Conservation (phyloP, 2,113 vertebrate species). For the Gymnocephalus cernua region DNA sequence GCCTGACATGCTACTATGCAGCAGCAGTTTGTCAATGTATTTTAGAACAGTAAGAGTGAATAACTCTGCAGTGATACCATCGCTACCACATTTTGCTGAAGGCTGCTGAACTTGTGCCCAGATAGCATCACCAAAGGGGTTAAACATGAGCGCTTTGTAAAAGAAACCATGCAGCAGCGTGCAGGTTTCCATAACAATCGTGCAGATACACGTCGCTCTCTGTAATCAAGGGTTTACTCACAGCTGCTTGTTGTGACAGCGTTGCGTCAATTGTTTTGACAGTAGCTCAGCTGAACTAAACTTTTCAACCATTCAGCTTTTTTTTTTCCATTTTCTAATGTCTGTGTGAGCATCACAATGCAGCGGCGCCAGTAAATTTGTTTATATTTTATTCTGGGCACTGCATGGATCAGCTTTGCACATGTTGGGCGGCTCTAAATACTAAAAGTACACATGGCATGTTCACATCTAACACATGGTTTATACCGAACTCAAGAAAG, state of each 20-base stretch:
- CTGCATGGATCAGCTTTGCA: neutral
- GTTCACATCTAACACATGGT: neutral
- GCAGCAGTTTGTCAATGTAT: neutral
- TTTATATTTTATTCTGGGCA: neutral
- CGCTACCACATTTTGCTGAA: neutral
- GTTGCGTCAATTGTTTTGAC: conserved; percentile 63
- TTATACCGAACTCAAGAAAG: neutral
- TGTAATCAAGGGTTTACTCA: conserved; percentile 59
- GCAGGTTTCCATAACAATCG: conserved; percentile 19
- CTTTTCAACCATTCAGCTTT: conserved; percentile 32
- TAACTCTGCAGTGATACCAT: conserved; percentile 8
- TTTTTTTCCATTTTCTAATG: conserved; percentile 26
- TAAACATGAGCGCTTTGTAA: conserved; percentile 1
- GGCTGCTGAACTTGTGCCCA: neutral
- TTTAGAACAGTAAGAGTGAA: neutral
- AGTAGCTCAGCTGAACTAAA: conserved; percentile 44
- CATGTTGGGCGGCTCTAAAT: neutral
- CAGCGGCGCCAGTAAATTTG: neutral
- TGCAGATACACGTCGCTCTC: conserved; percentile 7
- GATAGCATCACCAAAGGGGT: conserved; percentile 3
- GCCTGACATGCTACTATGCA: neutral
- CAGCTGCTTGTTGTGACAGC: conserved; percentile 62
- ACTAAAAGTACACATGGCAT: neutral
- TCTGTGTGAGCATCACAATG: conserved; percentile 21
- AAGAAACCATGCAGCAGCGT: conserved; percentile 16